phyloP scores from a whole-genome alignment of 2,888 invertebrate species.

The Pseudococcus viburni region DNA sequence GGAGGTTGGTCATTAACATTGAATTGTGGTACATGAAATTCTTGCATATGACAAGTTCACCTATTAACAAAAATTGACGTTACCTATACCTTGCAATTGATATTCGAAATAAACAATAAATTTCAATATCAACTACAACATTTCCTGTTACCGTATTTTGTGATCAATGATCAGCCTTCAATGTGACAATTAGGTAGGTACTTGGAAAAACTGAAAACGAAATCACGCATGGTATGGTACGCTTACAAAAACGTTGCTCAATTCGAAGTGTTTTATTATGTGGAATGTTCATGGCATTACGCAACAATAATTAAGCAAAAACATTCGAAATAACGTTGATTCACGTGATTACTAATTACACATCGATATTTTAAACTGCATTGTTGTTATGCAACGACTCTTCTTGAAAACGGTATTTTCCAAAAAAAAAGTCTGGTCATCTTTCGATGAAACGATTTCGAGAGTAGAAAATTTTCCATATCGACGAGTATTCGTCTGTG shows the following conservation, averaged over 20 bases:
- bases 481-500: neutral
- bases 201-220: slow-evolving; percentile 11
- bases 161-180: slow-evolving; percentile 33
- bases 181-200: slow-evolving; percentile 46
- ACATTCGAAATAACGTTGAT: slow-evolving; percentile 40
- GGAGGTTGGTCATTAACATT: too few relatives aligned
- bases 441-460: neutral
- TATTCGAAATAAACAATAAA: neutral
- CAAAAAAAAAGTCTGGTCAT: neutral
- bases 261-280: slow-evolving; percentile 53
- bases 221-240: neutral
- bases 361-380: neutral
- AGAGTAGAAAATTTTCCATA: neutral
- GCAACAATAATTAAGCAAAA: slow-evolving; percentile 53
- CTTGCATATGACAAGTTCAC: neutral
- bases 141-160: slow-evolving; percentile 24
- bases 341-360: slow-evolving; percentile 28
- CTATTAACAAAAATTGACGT: neutral
- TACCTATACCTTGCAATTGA: neutral
- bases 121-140: slow-evolving; percentile 25
- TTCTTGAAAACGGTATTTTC: neutral
- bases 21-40: neutral
- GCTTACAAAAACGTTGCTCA: slow-evolving; percentile 24
- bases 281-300: slow-evolving; percentile 29
- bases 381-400: neutral